Conservation (phyloP, 2,113 vertebrate species). For the Ptyas mucosa region DNA sequence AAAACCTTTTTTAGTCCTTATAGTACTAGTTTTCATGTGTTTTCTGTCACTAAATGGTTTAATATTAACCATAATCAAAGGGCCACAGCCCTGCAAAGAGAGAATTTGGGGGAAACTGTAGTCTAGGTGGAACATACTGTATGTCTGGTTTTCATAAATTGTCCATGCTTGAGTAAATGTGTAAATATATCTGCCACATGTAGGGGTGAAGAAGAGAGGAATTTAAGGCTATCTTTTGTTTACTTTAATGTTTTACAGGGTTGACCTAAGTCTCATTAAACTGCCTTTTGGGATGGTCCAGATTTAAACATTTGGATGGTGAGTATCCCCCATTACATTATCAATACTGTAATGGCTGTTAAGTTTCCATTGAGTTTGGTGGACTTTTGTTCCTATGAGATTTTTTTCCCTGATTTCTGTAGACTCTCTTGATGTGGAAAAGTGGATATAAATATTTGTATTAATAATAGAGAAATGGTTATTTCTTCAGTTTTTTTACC, state of each 20-base stretch:
- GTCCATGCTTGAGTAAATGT: background rate
- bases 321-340: background rate
- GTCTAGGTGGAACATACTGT: background rate
- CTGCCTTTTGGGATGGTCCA: background rate
- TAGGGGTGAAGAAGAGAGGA: background rate
- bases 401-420: background rate
- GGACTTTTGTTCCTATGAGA: background rate
- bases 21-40: background rate
- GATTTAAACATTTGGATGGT: background rate
- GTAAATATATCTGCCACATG: background rate
- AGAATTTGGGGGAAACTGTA: background rate
- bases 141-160: background rate
- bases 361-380: background rate
- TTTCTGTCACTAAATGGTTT: background rate
- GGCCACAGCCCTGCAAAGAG: background rate
- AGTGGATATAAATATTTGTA: background rate
- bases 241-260: background rate
- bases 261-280: background rate
- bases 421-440: background rate
- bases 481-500: background rate
- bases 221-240: background rate
- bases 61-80: background rate
- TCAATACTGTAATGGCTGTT: background rate
- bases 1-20: background rate
- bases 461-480: background rate